Evolutionary conservation across 35 echinoderm and acorn worm genomes (phyloP), one percentile per base, ranked within the genome.

Genomic region (Hemicentrotus pulcherrimus): DNA sequence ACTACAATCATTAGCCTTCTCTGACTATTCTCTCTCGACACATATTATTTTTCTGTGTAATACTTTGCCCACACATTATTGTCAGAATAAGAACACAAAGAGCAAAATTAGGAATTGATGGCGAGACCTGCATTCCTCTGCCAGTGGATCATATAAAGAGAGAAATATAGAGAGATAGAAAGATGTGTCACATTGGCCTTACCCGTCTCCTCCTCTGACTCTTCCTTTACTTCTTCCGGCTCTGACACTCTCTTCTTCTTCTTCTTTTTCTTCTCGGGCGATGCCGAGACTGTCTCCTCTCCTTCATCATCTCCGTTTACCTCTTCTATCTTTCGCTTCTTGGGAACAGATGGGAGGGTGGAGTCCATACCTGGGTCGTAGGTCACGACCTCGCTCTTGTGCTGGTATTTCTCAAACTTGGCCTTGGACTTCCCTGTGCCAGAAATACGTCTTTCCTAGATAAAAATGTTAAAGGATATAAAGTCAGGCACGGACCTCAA

Each of bases 351-450:
- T 30, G 98, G 98, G 9, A 99, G 86, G 14, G 98, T 99, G 28
- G 98, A 99, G 94, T 99, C 98, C 96, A 98, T 96, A 5, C 94
- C 96, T 0, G 96, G 47, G 95, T 99, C 95, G 92, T 99, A 99
- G 14, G 95, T 97, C 14, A 94, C n/a, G 16, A 98, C 91, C 50
- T 99, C 98, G 85, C 97, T 99, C 95, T 97, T 99, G 47, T 99
- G 95, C 19, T 96, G 92, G 94, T 99, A 99, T 86, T 99, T 99
- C 85, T 98, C 98, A 86, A 97, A 96, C 32, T 96, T 96, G 18
- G 97, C 98, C 92, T 95, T 94, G 48, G 94, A 52, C 88, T 99
- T 99, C 12, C 97, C 98, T 24, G 97, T 99, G 65, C 98, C 98
- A 91, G 96, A 98, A 31, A 99, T 95, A 46, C 96, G 94, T 46